A percentile compares a stretch with the other conserved stretches of the same genome.
These are phyloP conservation scores for Celastrina argiolus DNA, from an alignment of 2,888 invertebrate species.

Conservation along the genomic window DNA sequence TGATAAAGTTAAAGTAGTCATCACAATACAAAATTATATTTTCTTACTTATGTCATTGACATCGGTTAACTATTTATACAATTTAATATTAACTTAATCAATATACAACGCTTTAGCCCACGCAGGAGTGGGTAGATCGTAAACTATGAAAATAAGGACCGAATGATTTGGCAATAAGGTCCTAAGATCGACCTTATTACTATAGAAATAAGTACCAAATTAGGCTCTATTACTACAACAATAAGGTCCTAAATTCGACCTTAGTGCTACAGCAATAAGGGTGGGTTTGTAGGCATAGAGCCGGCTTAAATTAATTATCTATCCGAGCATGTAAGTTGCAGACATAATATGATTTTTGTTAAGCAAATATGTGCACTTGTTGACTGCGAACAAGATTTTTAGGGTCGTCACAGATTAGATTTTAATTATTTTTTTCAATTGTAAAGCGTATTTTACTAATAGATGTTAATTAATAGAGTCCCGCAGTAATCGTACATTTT, in stretches of 20 bases:
- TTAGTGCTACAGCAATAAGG: too few species aligned
- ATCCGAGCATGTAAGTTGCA: slow-evolving; percentile 44
- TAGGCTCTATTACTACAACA: too few species aligned
- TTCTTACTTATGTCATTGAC: background rate
- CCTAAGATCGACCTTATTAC: background rate
- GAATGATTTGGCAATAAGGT: too few species aligned
- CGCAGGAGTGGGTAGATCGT: background rate
- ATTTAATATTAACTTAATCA: background rate
- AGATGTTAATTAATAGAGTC: too few species aligned
- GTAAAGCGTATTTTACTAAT: too few species aligned
- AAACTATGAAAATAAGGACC: too few species aligned
- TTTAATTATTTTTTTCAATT: background rate
- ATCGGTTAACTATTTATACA: background rate
- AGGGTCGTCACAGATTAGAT: background rate
- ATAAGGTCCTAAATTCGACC: too few species aligned
- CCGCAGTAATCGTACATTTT: too few species aligned
- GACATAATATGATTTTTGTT: slow-evolving; percentile 41
- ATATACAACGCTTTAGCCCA: background rate
- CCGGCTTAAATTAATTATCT: too few species aligned
- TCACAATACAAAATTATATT: background rate
- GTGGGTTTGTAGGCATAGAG: slow-evolving; percentile 37
- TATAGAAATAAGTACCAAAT: slow-evolving; percentile 36
- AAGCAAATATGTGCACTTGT: slow-evolving; percentile 32
- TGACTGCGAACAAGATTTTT: slow-evolving; percentile 27
- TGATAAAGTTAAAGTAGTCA: background rate